phyloP scores from a whole-genome alignment of 2,797 vertebrate genomes.

The Furcifer pardalis region DNA sequence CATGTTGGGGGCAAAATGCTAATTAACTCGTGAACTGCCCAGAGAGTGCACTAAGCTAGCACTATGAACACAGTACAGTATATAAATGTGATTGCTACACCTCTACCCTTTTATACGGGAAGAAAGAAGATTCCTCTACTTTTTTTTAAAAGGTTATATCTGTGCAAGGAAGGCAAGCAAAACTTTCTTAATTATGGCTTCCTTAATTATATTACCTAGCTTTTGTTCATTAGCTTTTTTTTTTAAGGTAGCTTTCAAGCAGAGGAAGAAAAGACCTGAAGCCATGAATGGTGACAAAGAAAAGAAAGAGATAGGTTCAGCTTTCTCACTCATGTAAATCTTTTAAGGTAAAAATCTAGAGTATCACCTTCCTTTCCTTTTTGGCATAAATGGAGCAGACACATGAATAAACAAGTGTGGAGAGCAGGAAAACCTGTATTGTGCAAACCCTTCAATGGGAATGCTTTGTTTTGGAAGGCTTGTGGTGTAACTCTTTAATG shows the following conservation, averaged over 20 bases:
- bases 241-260: not conserved
- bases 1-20: no score
- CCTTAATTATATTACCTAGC: not conserved
- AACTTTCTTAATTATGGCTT: no score
- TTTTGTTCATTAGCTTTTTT: not conserved
- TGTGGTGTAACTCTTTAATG: not conserved
- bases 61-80: no score
- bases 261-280: not conserved
- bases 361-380: not conserved
- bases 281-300: not conserved
- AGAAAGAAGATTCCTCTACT: no score
- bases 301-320: not conserved
- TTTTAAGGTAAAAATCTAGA: not conserved
- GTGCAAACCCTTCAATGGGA: not conserved
- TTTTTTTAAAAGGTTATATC: not conserved
- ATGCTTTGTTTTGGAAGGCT: not conserved
- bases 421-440: not conserved
- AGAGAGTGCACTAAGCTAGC: no score
- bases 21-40: no score
- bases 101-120: not conserved
- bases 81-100: no score
- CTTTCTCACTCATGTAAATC: not conserved
- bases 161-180: not conserved
- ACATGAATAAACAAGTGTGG: not conserved
- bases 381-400: not conserved